Evolutionary conservation across 2,888 invertebrate genomes (phyloP).

Genomic region (Eupithecia dodoneata): DNA sequence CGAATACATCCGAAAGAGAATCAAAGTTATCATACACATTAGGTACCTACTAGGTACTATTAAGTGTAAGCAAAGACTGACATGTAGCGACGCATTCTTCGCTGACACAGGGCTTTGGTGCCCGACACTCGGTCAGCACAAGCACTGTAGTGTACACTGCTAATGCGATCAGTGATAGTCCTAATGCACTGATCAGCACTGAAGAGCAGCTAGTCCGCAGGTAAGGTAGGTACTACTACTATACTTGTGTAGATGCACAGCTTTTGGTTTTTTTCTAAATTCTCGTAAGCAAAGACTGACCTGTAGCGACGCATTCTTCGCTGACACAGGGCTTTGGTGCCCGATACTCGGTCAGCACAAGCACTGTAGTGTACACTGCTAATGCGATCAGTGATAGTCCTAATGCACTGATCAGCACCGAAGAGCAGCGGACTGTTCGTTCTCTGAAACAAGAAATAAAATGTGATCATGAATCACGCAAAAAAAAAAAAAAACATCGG

Average conservation of each 20-base stretch:
- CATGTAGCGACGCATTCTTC: conserved; percentile 87
- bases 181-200: conserved; percentile 78
- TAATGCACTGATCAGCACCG: conserved; percentile 78
- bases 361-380: conserved; percentile 76
- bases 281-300: conserved; percentile 62
- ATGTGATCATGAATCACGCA: no score
- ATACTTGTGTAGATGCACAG: no score
- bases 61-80: conserved; percentile 49
- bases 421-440: conserved; percentile 78
- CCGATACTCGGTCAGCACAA: conserved; percentile 75
- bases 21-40: no score
- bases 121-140: conserved; percentile 74
- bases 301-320: conserved; percentile 86
- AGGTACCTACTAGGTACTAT: no score
- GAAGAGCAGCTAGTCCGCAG: conserved; percentile 65
- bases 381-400: conserved; percentile 79
- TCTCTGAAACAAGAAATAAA: conserved; percentile 68
- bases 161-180: conserved; percentile 77
- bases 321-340: conserved; percentile 81
- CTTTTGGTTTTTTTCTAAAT: background rate
- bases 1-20: no score
- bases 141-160: conserved; percentile 79
- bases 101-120: conserved; percentile 80
- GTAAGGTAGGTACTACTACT: no score
- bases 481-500: conserved; percentile 4